Evolutionary conservation across 2,888 invertebrate species (phyloP).

Genomic region (Seira ritae): DNA sequence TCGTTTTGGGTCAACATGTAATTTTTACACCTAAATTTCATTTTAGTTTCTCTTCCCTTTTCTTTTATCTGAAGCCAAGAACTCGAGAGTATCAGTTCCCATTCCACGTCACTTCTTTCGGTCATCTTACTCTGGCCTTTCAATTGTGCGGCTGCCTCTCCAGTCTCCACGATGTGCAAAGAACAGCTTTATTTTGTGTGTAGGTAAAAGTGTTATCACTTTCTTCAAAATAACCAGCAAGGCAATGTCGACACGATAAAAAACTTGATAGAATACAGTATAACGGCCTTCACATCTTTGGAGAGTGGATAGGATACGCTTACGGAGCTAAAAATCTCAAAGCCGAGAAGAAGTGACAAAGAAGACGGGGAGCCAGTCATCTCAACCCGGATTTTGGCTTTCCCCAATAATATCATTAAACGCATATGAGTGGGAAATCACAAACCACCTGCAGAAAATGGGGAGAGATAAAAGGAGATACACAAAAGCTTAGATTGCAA

Average conservation of each 20-base stretch:
- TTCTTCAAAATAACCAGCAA: neutral
- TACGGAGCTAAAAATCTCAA: neutral
- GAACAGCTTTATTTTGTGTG: constrained; percentile 8
- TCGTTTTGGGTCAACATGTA: constrained; percentile 64
- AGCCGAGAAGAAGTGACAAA: too few relatives aligned
- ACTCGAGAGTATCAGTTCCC: constrained; percentile 48
- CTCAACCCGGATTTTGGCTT: constrained; percentile 45
- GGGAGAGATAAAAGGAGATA: neutral
- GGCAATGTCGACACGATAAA: constrained; percentile 26
- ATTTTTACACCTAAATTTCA: constrained; percentile 62
- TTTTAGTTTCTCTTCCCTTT: constrained; percentile 37
- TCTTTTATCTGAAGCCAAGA: constrained; percentile 47
- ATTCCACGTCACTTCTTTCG: constrained; percentile 50
- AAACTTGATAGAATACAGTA: neutral
- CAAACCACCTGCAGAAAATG: constrained; percentile 47
- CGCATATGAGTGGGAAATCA: constrained; percentile 25
- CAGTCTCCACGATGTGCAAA: constrained; percentile 28
- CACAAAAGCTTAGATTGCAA: too few relatives aligned
- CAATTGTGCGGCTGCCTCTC: constrained; percentile 35
- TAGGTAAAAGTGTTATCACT: constrained; percentile 12
- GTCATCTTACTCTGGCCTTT: constrained; percentile 52
- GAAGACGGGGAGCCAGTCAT: constrained; percentile 1
- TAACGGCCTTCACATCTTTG: constrained; percentile 17
- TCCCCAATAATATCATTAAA: constrained; percentile 43
- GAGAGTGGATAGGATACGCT: constrained; percentile 27